A percentile compares a stretch with the other conserved stretches of the same genome.
Conservation (phyloP, 2,797 vertebrate species). For the Nasua narica region DNA sequence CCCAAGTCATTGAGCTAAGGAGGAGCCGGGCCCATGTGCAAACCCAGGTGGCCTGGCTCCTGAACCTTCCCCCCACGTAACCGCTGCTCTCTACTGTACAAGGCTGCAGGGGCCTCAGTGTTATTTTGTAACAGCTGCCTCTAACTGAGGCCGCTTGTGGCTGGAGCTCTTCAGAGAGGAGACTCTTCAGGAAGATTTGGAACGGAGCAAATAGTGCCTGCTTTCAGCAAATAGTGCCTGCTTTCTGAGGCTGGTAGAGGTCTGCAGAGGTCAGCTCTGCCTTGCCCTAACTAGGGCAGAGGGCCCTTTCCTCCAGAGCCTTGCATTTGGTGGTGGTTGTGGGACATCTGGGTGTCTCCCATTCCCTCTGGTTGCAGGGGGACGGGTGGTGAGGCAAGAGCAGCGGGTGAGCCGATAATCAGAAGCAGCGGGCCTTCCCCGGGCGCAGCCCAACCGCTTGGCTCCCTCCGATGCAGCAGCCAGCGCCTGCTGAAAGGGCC, state of each 20-base stretch:
- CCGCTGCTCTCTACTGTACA: conserved; percentile 3
- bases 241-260: not conserved
- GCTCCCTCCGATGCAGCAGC: not conserved
- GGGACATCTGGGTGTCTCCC: not conserved
- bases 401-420: conserved; percentile 47
- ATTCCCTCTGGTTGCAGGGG: not conserved
- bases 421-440: conserved; percentile 60
- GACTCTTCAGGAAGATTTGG: not conserved
- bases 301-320: not conserved
- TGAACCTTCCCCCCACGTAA: conserved; percentile 18
- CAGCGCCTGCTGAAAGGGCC: conserved; percentile 57
- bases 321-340: not conserved
- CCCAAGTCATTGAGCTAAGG: conserved; percentile 1
- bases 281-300: not conserved
- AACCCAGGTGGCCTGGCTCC: not conserved
- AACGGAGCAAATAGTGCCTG: not conserved
- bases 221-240: not conserved
- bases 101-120: conserved; percentile 7
- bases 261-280: not conserved
- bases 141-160: conserved; percentile 23
- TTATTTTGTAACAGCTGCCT: conserved; percentile 52
- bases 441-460: conserved; percentile 6
- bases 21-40: conserved; percentile 3
- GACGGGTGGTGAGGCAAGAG: conserved; percentile 13
- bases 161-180: conserved; percentile 36